Evolutionary conservation across 92 coral and sea anemone genomes (phyloP).

Genomic region (Actinernus sp.): DNA sequence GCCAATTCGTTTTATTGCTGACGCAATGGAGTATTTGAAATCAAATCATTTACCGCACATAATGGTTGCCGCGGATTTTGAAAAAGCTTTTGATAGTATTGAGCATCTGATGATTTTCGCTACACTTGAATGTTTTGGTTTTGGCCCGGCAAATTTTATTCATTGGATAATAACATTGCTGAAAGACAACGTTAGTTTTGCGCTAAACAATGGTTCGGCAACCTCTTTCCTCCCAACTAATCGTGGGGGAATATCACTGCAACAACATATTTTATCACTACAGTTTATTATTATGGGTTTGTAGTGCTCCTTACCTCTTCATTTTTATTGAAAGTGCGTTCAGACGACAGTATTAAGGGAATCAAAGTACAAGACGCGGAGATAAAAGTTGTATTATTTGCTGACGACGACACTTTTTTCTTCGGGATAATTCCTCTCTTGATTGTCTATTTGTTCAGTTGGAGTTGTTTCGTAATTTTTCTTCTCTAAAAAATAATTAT

Average conservation of each 20-base stretch:
- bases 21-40: conserved; percentile 1
- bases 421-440: too few species aligned
- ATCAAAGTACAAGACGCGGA: background rate
- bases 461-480: background rate
- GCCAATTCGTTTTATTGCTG: conserved; percentile 5
- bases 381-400: background rate
- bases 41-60: background rate
- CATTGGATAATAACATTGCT: background rate
- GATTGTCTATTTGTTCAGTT: background rate
- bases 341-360: background rate
- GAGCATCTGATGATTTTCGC: background rate
- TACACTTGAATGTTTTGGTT: background rate
- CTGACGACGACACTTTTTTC: background rate
- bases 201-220: background rate
- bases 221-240: background rate
- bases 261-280: too few species aligned
- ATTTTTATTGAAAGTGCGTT: too few species aligned
- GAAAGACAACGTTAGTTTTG: background rate
- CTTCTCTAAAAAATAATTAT: background rate
- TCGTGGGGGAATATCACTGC: background rate
- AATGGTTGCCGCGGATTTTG: background rate
- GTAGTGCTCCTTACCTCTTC: too few species aligned
- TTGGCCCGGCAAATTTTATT: background rate
- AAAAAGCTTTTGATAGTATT: background rate
- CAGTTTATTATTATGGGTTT: too few species aligned